Base-by-base conservation (phyloP, 2,113 vertebrate species). In the Microcebus tavaratra region DNA sequence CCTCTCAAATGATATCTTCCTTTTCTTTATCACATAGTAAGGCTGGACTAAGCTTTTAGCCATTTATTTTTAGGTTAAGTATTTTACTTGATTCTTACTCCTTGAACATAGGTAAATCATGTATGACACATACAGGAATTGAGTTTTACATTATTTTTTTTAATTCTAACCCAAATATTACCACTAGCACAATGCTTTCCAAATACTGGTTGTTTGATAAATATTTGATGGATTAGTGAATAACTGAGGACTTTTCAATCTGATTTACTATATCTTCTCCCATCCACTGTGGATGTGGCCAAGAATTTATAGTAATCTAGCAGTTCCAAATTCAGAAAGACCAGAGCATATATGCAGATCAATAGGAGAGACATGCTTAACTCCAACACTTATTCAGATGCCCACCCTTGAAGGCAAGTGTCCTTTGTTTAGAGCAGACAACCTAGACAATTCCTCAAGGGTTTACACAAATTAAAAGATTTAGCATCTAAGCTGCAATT, bases 281-380 rank as follows among this genome's bases (percentile, higher is more conserved):
- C 55, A 34, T 68, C 15, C 45, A 81, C 1, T 88, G 10, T n/a
- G 57, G 36, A 42, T 59, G 13, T 79, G n/a, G 25, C 29, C 72
- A 80, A 90, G 25, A 80, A 76, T 84, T 55, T 53, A 70, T 4
- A 96, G 36, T 36, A 92, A 96, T 68, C 18, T 21, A 95, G 18
- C 3, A 75, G 6, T 48, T 90, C n/a, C 29, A 87, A 88, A 88
- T 72, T 50, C 48, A 59, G 31, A 72, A 93, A 72, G 34, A 75
- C 4, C 4, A 45, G 29, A 84, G 61, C 23, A 27, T 8, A 70
- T 2, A 72, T 23, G 78, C 8, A 70, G 11, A 63, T 72, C 61
- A 65, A n/a, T 1, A 53, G 5, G 5, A 94, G 45, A 79, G 3
- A 63, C 0, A 31, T 9, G 6, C 9, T 78, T 57, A 42, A 83